Base-by-base conservation (phyloP, 2,797 vertebrate species). In the Triplophysa bombifrons region DNA sequence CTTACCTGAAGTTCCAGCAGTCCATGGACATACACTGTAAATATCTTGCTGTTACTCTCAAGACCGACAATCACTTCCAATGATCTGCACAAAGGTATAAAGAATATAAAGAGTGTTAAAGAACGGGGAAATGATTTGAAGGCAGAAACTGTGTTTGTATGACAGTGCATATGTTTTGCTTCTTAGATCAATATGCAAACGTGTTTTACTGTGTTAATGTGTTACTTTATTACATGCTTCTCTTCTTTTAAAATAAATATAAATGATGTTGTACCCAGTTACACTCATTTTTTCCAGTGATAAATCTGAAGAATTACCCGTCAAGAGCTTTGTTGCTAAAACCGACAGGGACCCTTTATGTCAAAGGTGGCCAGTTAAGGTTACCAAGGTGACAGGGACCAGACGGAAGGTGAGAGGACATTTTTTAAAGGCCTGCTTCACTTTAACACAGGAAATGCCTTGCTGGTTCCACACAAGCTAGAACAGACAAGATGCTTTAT, bases 1-100 rank as follows among this genome's bases (percentile, higher is more conserved):
- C 85, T 92, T 87, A 99, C 98, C 96, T 99, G 96, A 56, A 99
- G 93, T 91, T 98, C 95, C 85, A 99, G 91, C 81, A 98, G 88
- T 2, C 98, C 98, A 0, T 98, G 96, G 0, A 98, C 96, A 0
- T 93, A 94, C 61, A 97, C 94, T 0, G 96, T 98, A 90, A 98
- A 98, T 84, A 96, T 93, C 86, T 94, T 95, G 91, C 96, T 97
- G 88, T 96, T 96, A 72, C 96, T 96, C 87, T 98, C 97, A 89
- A 98, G 90, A 30, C 97, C 96, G 19, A 96, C 94, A 9, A 98
- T 93, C 88, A 96, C 95, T 89, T 99, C 98, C 89, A 99, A 86
- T 13, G 97, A 98, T 85, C 97, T 99, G 77, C 34, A 80, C 2
- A 83, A 0, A 79, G 2, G 34, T 74, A 61, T 67, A 83, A 50